Evolutionary conservation across 1,140 invertebrate genomes (phyloP), one percentile per base, ranked within the genome.

Genomic region (Heterodera carotae): DNA sequence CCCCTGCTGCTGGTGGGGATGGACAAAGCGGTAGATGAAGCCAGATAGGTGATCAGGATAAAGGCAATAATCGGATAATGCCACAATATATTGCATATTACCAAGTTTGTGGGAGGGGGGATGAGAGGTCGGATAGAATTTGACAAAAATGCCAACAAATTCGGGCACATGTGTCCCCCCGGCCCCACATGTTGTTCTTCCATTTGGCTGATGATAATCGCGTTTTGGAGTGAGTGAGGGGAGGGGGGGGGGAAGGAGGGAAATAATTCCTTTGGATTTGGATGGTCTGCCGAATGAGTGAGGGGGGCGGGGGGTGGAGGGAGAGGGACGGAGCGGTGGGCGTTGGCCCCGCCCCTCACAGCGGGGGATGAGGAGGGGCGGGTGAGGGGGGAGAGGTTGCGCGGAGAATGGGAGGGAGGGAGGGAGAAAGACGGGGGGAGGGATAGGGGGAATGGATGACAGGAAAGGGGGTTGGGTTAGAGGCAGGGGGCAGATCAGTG

Each of bases 241-340:
- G 33, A 10, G 29, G 62, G 62, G 27, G 62, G 62, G 62, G 62
- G 62, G 62, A 27, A 34, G 62, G 62, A 22, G 22, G 62, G 22
- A 22, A 66, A 66, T 66, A 66, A 66, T 66, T 66, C 62, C 48
- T 53, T 53, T 53, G 48, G 48, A 53, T 53, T 53, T 53, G 48
- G 48, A 53, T 53, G 48, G 48, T 53, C 48, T 53, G 48, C 48
- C 62, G 62, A 66, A 34, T 29, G 62, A 66, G 62, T 31, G 62
- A 66, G 27, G 27, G 62, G 33, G 27, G 12, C 1, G 15, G 7
- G 18, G 62, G 15, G 62, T n/a, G 27, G 7, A 5, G 62, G 25
- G 62, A 25, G 27, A 1, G 22, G 27, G 22, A 18, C 7, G 39
- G 39, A 39, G 39, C 12, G 39, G 39, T 39, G 39, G 48, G 48